Base-by-base conservation (phyloP, 2,797 vertebrate species). In the Bradypus variegatus region DNA sequence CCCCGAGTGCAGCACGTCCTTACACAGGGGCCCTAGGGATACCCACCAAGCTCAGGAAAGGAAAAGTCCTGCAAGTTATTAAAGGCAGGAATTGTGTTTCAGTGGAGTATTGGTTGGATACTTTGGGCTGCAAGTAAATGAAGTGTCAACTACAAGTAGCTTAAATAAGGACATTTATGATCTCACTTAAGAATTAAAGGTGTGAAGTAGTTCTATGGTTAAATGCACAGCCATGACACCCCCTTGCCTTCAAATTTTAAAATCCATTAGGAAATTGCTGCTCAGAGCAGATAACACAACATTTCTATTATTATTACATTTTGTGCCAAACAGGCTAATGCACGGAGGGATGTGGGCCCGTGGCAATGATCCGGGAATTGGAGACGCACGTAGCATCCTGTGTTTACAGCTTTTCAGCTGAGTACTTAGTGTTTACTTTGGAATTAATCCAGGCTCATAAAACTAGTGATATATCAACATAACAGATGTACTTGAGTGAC, bases 381-480 rank as follows among this genome's bases (percentile, higher is more conserved):
- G 93, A 95, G 91, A 95, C 36, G 82, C 95, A 90, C 41, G 55
- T 94, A 41, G 48, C 69, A 81, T 91, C 92, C 93, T 85, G 0
- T 96, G 95, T 92, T 95, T 95, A 96, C 91, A 93, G 96, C 85
- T 95, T 96, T 92, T 94, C 96, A 94, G 93, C 76, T 76, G 82
- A 96, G 94, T 80, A 86, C 91, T 94, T 94, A 84, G 82, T 96
- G 93, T 97, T 97, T 97, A 96, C 94, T 95, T 92, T 97, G 96
- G 96, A 97, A 96, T 96, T 96, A 97, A 96, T 97, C 95, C 95
- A 96, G 95, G 79, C 73, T 91, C 92, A 94, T 96, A 94, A 96
- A 97, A 96, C 89, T 80, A 96, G 92, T 88, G 95, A 96, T 96
- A 96, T 78, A 96, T 96, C 95, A 95, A 88, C 2, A 31, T 36